Conservation (phyloP, 2,888 invertebrate species). For the Lasioglossum pauxillum region DNA sequence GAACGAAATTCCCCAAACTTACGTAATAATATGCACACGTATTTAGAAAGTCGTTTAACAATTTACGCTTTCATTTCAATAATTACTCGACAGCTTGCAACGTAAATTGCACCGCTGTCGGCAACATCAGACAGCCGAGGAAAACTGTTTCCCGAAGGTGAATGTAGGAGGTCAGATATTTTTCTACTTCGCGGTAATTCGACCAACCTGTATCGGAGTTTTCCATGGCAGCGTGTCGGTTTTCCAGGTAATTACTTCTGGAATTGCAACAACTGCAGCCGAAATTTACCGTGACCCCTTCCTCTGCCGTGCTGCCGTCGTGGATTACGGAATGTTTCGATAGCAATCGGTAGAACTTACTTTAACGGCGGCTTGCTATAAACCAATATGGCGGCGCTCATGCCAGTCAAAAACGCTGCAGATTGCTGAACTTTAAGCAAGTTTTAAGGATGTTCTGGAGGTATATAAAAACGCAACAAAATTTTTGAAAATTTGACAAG, state of each 20-base stretch:
- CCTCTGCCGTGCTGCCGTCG: not conserved
- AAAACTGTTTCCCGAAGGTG: not conserved
- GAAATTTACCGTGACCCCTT: slow-evolving; percentile 27
- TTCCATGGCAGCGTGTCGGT: slow-evolving; percentile 56
- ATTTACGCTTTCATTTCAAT: not conserved
- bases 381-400: too few relatives aligned
- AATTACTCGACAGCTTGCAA: not conserved
- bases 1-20: too few relatives aligned
- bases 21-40: too few relatives aligned
- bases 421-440: too few relatives aligned
- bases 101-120: not conserved
- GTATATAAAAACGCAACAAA: too few relatives aligned
- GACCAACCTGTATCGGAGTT: slow-evolving; percentile 47
- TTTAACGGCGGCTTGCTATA: too few relatives aligned
- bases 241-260: slow-evolving; percentile 68
- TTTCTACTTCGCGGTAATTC: slow-evolving; percentile 10
- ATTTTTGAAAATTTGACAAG: too few relatives aligned
- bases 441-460: too few relatives aligned
- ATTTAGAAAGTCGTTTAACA: not conserved
- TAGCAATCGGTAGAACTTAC: not conserved
- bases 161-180: not conserved
- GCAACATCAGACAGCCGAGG: not conserved
- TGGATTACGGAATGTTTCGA: not conserved
- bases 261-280: slow-evolving; percentile 52
- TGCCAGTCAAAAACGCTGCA: too few relatives aligned